Percentiles rank a stretch among this genome's conserved stretches.
phyloP scores from a whole-genome alignment of 2,113 vertebrate genomes.

The Machaerirhynchus nigripectus region DNA sequence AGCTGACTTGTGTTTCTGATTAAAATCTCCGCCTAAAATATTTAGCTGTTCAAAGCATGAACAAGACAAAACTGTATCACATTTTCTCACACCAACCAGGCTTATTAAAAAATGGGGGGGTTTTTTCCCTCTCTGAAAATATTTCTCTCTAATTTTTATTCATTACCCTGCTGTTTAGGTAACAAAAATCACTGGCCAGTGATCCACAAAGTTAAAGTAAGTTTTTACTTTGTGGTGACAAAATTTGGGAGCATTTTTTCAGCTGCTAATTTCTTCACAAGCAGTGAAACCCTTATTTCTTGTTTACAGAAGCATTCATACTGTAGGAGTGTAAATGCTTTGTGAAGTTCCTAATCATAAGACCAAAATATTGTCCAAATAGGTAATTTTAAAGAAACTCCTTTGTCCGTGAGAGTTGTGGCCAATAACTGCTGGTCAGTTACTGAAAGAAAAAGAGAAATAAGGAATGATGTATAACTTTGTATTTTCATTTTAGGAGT shows the following conservation, averaged over 20 bases:
- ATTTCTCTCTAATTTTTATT: neutral
- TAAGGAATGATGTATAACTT: neutral
- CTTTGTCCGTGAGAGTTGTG: neutral
- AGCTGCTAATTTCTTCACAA: neutral
- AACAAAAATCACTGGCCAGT: neutral
- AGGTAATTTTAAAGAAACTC: neutral
- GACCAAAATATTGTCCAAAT: neutral
- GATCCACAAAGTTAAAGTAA: neutral
- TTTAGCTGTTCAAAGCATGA: neutral
- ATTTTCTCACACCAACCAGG: neutral
- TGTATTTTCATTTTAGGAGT: neutral
- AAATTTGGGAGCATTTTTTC: neutral
- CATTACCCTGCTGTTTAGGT: neutral
- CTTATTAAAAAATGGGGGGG: rapidly evolving
- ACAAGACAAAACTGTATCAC: neutral
- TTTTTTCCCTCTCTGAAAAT: neutral
- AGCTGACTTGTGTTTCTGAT: neutral
- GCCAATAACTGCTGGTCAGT: neutral
- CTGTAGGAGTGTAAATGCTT: neutral
- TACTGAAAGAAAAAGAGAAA: neutral
- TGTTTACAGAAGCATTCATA: neutral
- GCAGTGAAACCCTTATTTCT: neutral
- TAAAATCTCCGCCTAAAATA: neutral
- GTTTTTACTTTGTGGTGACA: neutral
- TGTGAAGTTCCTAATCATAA: neutral